These are phyloP conservation scores for Promerops cafer DNA, from an alignment of 2,113 vertebrate genomes.

Conservation along the genomic window DNA sequence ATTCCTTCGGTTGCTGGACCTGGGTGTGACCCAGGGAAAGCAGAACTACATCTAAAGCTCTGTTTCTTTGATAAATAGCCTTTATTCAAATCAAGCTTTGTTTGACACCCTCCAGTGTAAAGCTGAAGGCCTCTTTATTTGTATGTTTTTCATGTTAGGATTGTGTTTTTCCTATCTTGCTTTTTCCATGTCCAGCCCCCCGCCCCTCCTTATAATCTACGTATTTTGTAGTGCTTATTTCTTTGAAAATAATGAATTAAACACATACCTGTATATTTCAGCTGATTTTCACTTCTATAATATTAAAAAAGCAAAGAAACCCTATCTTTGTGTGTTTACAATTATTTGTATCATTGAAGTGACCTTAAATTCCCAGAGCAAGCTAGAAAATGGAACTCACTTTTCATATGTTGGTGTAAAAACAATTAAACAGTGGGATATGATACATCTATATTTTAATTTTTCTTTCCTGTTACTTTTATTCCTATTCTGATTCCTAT, in stretches of 20 bases:
- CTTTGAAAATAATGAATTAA: not conserved
- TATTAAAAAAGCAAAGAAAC: not conserved
- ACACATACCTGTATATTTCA: not conserved
- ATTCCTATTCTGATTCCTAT: not conserved
- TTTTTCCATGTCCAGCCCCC: rapidly evolving
- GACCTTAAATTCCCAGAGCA: not conserved
- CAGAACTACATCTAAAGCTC: not conserved
- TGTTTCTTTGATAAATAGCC: not conserved
- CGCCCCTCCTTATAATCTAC: rapidly evolving
- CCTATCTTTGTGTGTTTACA: not conserved
- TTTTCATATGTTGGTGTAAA: not conserved
- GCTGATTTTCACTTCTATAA: not conserved
- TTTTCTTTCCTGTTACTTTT: not conserved
- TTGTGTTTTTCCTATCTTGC: not conserved
- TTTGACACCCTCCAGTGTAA: not conserved
- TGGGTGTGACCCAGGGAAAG: not conserved
- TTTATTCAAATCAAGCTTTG: not conserved
- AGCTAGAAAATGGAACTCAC: not conserved
- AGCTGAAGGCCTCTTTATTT: not conserved
- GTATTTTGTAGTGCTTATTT: not conserved
- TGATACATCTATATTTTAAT: not conserved
- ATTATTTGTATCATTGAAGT: not conserved
- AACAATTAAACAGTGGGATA: not conserved
- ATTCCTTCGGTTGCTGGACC: not conserved
- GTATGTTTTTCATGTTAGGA: not conserved